Evolutionary conservation across 2,797 vertebrate species (phyloP).

Genomic region (Ctenopoma kingsleyae): DNA sequence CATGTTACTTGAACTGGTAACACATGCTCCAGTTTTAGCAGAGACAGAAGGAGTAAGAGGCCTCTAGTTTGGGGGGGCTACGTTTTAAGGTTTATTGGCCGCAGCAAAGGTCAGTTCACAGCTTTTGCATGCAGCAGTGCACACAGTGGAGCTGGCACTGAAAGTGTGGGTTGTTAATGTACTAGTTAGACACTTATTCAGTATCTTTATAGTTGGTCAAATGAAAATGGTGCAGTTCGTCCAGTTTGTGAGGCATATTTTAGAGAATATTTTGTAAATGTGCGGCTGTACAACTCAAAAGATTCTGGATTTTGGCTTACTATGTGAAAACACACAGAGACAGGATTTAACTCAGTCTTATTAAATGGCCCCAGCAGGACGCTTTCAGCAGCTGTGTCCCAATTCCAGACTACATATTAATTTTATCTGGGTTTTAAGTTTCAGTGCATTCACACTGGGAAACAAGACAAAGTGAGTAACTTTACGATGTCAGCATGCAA

Average conservation of each 20-base stretch:
- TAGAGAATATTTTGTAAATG: too few species aligned
- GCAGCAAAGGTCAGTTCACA: slow-evolving; percentile 15
- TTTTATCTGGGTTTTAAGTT: slow-evolving; percentile 32
- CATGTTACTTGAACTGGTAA: background rate
- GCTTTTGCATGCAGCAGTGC: background rate
- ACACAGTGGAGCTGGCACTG: background rate
- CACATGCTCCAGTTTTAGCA: background rate
- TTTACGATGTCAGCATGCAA: slow-evolving; percentile 8
- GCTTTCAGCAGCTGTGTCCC: slow-evolving; percentile 30
- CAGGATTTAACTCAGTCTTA: slow-evolving; percentile 18
- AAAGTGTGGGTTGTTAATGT: background rate
- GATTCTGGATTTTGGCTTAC: background rate
- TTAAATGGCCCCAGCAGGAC: slow-evolving; percentile 44
- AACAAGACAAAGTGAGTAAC: slow-evolving; percentile 15
- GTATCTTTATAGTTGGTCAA: background rate
- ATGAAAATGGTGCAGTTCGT: too few species aligned
- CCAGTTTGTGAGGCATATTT: background rate
- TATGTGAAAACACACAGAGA: background rate
- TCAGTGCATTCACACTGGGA: slow-evolving; percentile 7
- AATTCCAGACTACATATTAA: slow-evolving; percentile 26
- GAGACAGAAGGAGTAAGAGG: background rate
- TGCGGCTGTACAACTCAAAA: background rate
- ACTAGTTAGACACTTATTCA: background rate
- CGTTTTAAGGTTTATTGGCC: slow-evolving; percentile 10
- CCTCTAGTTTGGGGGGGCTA: background rate